phyloP scores from a whole-genome alignment of 2,888 invertebrate genomes.

The Noctua pronuba region DNA sequence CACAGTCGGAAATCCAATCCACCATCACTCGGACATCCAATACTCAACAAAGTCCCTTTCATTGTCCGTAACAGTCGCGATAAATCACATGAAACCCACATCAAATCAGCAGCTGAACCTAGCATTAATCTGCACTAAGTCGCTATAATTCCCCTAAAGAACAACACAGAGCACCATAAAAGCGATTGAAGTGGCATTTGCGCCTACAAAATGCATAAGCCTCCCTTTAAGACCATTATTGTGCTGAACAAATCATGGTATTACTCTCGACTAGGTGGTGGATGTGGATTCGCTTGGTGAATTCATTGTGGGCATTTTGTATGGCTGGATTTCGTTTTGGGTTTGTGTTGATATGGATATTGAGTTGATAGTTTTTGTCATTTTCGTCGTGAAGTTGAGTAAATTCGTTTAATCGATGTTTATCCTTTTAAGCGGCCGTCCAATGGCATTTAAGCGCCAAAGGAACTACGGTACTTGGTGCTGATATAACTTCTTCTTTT shows the following conservation, averaged over 20 bases:
- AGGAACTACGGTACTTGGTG: not conserved
- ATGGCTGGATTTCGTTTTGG: not conserved
- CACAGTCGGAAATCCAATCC: conserved; percentile 6
- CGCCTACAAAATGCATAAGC: conserved; percentile 76
- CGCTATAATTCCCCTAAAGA: conserved; percentile 67
- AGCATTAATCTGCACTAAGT: conserved; percentile 58
- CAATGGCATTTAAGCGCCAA: not conserved
- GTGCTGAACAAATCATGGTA: conserved; percentile 77
- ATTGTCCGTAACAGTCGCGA: conserved; percentile 45
- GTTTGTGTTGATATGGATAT: not conserved
- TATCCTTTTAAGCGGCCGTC: not conserved
- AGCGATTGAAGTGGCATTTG: conserved; percentile 73
- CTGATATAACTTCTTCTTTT: not conserved
- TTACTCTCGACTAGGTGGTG: conserved; percentile 53
- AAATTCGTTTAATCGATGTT: too few species aligned
- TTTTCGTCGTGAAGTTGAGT: not conserved
- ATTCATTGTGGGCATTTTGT: not conserved
- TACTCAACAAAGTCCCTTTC: conserved; percentile 17
- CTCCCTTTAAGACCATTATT: conserved; percentile 73
- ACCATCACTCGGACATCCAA: conserved; percentile 29
- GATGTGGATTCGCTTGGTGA: conserved; percentile 42
- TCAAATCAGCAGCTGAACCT: conserved; percentile 61
- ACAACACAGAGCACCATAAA: conserved; percentile 76
- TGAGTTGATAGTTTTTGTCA: not conserved
- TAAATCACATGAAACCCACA: conserved; percentile 64